Percentiles rank a stretch among this genome's conserved stretches.
These are phyloP conservation scores for Lomographa bimaculata DNA, from an alignment of 2,888 invertebrate species.

Conservation along the genomic window DNA sequence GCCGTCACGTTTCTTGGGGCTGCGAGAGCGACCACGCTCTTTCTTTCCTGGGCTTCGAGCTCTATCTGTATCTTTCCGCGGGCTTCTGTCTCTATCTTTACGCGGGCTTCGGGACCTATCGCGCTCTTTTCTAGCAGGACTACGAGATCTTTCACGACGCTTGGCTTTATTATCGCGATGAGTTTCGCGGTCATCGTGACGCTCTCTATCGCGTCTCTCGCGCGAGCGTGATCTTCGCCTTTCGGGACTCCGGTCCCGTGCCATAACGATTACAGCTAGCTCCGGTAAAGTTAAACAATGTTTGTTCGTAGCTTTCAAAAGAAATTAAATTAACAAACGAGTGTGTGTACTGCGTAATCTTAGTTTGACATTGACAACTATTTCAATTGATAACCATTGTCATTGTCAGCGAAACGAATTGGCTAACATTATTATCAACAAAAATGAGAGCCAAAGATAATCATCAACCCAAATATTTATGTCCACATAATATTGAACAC, in stretches of 20 bases:
- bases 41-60: slow-evolving; percentile 53
- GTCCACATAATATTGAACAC: too few species aligned
- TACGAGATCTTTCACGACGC: slow-evolving; percentile 62
- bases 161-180: slow-evolving; percentile 70
- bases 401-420: too few species aligned
- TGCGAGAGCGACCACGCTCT: slow-evolving; percentile 61
- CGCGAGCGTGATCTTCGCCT: slow-evolving; percentile 71
- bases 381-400: too few species aligned
- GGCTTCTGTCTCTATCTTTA: slow-evolving; percentile 36
- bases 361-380: too few species aligned
- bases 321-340: too few species aligned
- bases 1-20: slow-evolving; percentile 69
- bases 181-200: slow-evolving; percentile 69
- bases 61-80: slow-evolving; percentile 28
- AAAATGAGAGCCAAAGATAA: too few species aligned
- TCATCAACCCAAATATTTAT: too few species aligned
- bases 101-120: slow-evolving; percentile 45
- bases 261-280: slow-evolving; percentile 47
- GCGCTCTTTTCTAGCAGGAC: slow-evolving; percentile 58
- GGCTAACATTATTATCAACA: too few species aligned
- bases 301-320: too few species aligned
- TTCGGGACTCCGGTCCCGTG: slow-evolving; percentile 68
- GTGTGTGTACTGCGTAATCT: too few species aligned
- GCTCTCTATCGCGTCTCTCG: slow-evolving; percentile 71
- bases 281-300: too few species aligned